These are phyloP conservation scores for Jacana jacana DNA, from an alignment of 2,113 vertebrate species.

Conservation along the genomic window DNA sequence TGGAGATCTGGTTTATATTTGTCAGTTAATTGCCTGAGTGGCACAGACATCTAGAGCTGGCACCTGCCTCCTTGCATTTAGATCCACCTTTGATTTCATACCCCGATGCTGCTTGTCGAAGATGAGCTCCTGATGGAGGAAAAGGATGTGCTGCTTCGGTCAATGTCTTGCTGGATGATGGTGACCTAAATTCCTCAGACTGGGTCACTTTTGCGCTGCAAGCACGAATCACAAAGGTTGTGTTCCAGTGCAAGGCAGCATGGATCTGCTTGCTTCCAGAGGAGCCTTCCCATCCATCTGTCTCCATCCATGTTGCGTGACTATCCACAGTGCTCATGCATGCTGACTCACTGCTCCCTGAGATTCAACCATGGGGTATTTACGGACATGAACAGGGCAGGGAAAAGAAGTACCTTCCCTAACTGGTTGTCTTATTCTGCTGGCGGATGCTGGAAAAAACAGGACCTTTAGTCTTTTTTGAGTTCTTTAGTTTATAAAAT, in stretches of 20 bases:
- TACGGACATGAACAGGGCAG: not conserved
- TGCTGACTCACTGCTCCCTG: not conserved
- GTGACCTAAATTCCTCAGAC: not conserved
- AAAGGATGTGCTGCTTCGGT: not conserved
- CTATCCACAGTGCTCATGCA: rapidly evolving
- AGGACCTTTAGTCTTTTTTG: not conserved
- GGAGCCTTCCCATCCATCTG: not conserved
- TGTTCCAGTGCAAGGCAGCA: not conserved
- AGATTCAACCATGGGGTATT: not conserved
- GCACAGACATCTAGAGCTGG: constrained; percentile 12
- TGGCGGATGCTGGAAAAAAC: not conserved
- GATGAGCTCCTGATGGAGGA: not conserved
- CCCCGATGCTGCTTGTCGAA: not conserved
- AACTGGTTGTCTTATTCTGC: not conserved
- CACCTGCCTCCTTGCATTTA: constrained; percentile 5
- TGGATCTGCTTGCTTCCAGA: not conserved
- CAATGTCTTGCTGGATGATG: not conserved
- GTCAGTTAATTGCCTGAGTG: constrained; percentile 36
- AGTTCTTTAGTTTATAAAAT: not conserved
- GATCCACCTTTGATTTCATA: constrained; percentile 33
- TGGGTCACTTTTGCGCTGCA: not conserved
- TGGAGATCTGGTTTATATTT: constrained; percentile 54
- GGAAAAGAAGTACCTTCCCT: not conserved
- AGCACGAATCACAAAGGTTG: not conserved
- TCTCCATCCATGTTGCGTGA: not conserved